Evolutionary conservation across 2,888 invertebrate species (phyloP).

Genomic region (Reticulitermes lucifugus): DNA sequence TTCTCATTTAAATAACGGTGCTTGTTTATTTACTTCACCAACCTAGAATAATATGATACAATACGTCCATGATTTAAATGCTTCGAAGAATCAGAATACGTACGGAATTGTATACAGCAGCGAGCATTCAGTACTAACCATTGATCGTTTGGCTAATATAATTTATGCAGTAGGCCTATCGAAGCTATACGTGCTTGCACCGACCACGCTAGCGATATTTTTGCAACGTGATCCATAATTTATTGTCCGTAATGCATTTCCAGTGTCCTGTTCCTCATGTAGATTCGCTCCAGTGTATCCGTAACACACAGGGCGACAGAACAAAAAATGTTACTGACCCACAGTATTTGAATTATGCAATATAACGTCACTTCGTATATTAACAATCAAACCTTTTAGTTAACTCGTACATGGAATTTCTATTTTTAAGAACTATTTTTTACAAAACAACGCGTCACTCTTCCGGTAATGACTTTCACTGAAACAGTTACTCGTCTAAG

Average conservation of each 20-base stretch:
- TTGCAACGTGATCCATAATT: background rate
- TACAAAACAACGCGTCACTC: too few relatives aligned
- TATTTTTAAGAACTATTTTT: background rate
- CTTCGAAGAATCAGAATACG: background rate
- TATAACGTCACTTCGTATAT: background rate
- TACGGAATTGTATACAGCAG: background rate
- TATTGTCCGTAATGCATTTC: constrained; percentile 13
- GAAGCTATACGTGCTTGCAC: background rate
- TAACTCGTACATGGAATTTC: background rate
- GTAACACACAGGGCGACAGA: background rate
- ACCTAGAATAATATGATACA: too few relatives aligned
- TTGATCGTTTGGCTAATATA: background rate
- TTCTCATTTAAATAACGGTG: too few relatives aligned
- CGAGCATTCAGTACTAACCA: background rate
- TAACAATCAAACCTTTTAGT: background rate
- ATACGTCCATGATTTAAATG: background rate
- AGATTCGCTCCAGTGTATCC: background rate
- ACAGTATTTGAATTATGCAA: background rate
- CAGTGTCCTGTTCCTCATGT: background rate
- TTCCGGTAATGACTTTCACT: too few relatives aligned
- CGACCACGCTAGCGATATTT: background rate
- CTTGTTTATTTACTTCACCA: too few relatives aligned
- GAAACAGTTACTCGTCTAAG: too few relatives aligned
- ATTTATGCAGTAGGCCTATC: constrained; percentile 1
- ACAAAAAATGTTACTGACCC: background rate